A percentile compares a stretch with the other conserved stretches of the same genome.
These are phyloP conservation scores for Calliopum simillimum DNA, from an alignment of 2,888 invertebrate species.

Conservation along the genomic window DNA sequence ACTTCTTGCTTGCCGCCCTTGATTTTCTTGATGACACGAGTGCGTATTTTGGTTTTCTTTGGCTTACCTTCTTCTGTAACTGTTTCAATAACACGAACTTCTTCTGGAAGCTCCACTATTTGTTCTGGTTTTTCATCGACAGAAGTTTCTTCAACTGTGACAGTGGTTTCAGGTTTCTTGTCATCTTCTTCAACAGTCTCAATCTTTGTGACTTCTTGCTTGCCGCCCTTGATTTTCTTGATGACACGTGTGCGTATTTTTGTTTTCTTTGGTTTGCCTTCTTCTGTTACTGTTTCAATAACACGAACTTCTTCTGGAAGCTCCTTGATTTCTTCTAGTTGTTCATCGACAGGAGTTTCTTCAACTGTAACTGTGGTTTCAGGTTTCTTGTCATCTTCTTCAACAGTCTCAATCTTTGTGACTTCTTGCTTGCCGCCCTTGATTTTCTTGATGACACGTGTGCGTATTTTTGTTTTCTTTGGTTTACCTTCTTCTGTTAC, in stretches of 20 bases:
- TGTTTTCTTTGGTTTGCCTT: conserved; percentile 11
- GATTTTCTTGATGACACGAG: conserved; percentile 18
- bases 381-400: conserved; percentile 20
- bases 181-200: conserved; percentile 19
- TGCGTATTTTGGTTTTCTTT: not conserved
- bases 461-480: not conserved
- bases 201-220: conserved; percentile 16
- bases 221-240: conserved; percentile 20
- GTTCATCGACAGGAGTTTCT: conserved; percentile 3
- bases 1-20: conserved; percentile 15
- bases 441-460: conserved; percentile 16
- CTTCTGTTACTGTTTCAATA: conserved; percentile 13
- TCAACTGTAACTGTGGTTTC: conserved; percentile 24
- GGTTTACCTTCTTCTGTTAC: conserved; percentile 17
- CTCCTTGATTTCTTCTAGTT: not conserved
- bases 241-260: conserved; percentile 10
- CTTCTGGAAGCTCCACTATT: conserved; percentile 4
- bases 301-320: conserved; percentile 16
- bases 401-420: conserved; percentile 20
- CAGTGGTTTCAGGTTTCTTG: conserved; percentile 20
- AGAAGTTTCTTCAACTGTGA: not conserved
- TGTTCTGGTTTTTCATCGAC: conserved; percentile 1
- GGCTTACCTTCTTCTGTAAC: conserved; percentile 20
- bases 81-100: conserved; percentile 12
- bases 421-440: conserved; percentile 16